Base-by-base conservation (phyloP, 2,888 invertebrate genomes). In the Neria commutata region DNA sequence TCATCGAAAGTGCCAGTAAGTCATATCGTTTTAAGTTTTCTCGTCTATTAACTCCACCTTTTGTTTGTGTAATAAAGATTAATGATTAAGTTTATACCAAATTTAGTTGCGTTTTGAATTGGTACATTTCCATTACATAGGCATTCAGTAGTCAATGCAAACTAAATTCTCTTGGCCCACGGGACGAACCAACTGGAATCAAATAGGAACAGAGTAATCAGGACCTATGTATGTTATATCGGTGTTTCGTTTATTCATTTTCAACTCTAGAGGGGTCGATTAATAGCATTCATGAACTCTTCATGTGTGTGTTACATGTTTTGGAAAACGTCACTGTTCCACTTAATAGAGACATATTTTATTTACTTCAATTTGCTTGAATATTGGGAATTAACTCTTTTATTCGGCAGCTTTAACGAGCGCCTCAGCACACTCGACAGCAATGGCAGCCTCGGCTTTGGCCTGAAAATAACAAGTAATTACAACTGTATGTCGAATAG, bases 351-450 rank as follows among this genome's bases (percentile, higher is more conserved):
- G 14, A 47, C 5, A 23, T 5, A 24, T n/a, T 47, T 24, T 16
- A n/a, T 47, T 53, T 51, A 45, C 37, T 52, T 47, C 1, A 45
- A 37, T 55, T 52, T 60, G 17, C 24, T 59, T 40, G 47, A 53
- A 55, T 51, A 54, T 52, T 54, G 34, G 61, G 48, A 59, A 56
- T 56, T 54, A 26, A 48, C n/a, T 54, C 58, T 50, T 76, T 85
- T 86, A 88, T 81, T 85, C 84, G 60, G 87, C 85, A 64, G 97
- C 96, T 83, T 92, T 93, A 55, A 95, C 90, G 70, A 98, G 86
- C 68, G 95, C 95, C 83, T 98, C 96, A 53, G 92, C 94, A 54
- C 96, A 95, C 84, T 98, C 98, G 8, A 98, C 84, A 34, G 95
- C 94, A 75, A 98, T 95, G 63, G 89, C 89, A 53, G 97, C 98